Evolutionary conservation across 2,113 vertebrate genomes (phyloP).

Genomic region (Hepsetus odoe): DNA sequence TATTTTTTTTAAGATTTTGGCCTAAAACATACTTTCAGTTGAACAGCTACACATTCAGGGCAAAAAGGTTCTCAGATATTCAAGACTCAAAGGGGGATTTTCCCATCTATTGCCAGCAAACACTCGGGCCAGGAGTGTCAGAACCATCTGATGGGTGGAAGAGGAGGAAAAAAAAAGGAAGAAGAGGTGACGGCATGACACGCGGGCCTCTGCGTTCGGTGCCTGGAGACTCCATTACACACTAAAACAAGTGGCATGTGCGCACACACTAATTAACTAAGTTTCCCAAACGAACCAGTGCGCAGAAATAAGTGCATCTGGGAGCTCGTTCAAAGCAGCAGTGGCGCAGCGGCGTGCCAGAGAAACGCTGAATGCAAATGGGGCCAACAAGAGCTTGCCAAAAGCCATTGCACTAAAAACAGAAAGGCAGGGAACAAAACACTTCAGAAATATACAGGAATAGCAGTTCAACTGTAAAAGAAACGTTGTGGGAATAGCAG

Average conservation of each 20-base stretch:
- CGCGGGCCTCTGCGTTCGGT: slow-evolving; percentile 5
- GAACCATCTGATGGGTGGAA: slow-evolving; percentile 19
- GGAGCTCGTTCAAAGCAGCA: slow-evolving; percentile 62
- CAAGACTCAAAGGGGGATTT: no score
- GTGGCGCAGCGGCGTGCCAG: slow-evolving; percentile 48
- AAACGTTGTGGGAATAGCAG: background rate
- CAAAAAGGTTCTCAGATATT: no score
- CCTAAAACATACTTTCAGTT: no score
- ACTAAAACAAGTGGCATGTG: slow-evolving; percentile 53
- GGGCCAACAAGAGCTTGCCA: slow-evolving; percentile 43
- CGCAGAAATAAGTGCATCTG: slow-evolving; percentile 65
- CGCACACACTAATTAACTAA: slow-evolving; percentile 67
- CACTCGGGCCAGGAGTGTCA: slow-evolving; percentile 19
- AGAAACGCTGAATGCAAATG: slow-evolving; percentile 58
- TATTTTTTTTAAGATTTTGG: no score
- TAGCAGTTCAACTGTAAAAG: slow-evolving; percentile 30
- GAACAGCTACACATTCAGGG: no score
- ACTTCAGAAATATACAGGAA: slow-evolving; percentile 7
- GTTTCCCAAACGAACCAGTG: slow-evolving; percentile 65
- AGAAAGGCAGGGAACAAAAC: slow-evolving; percentile 22
- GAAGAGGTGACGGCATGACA: slow-evolving; percentile 24
- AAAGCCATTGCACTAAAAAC: slow-evolving; percentile 39
- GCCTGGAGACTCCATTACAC: slow-evolving; percentile 56
- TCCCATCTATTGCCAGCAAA: slow-evolving; percentile 17
- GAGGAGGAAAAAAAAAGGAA: background rate